These are phyloP conservation scores for Orthonyx spaldingii DNA, from an alignment of 2,113 vertebrate species.

Conservation along the genomic window DNA sequence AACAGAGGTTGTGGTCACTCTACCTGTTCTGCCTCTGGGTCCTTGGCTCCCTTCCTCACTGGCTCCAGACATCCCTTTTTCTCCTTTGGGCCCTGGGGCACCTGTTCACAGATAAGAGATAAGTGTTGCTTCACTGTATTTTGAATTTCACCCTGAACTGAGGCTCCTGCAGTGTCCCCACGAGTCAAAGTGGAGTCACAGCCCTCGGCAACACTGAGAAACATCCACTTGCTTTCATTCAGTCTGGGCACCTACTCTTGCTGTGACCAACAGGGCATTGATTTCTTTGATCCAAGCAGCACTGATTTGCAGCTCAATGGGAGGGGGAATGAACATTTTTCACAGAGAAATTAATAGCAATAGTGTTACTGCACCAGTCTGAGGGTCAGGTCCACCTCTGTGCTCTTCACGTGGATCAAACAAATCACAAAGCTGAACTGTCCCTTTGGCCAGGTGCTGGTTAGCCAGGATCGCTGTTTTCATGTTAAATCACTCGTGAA, in stretches of 20 bases:
- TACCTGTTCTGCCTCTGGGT: conserved; percentile 59
- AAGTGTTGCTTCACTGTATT: not conserved
- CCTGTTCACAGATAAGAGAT: not conserved
- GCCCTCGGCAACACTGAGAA: not conserved
- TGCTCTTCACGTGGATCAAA: not conserved
- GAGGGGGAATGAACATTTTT: not conserved
- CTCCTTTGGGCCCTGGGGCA: conserved; percentile 49
- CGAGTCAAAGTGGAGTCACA: not conserved
- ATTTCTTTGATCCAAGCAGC: not conserved
- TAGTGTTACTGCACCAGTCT: not conserved
- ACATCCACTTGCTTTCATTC: not conserved
- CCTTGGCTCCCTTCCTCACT: conserved; percentile 18
- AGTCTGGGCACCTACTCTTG: not conserved
- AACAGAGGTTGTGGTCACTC: not conserved
- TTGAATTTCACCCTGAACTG: not conserved
- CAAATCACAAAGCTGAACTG: not conserved
- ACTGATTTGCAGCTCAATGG: not conserved
- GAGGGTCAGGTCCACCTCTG: not conserved
- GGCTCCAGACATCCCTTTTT: conserved; percentile 22
- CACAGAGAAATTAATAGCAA: not conserved
- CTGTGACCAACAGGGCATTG: not conserved
- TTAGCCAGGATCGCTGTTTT: not conserved
- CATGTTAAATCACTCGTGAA: not conserved
- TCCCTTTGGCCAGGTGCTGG: not conserved
- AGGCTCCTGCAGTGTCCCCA: not conserved